Base-by-base conservation (phyloP, 2,797 vertebrate species). In the Tapirus indicus region DNA sequence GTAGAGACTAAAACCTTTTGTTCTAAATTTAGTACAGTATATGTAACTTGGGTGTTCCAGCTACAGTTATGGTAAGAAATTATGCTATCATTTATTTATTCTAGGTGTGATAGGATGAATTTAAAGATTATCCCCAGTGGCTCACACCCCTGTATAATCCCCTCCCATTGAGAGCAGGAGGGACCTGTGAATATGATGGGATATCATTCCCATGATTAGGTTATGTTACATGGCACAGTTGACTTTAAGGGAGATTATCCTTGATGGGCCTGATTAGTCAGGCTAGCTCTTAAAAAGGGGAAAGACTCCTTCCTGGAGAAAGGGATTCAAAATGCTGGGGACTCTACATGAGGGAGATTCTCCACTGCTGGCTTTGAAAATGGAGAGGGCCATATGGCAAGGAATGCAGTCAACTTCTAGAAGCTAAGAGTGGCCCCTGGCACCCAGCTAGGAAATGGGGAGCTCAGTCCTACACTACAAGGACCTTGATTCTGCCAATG, bases 21-120 rank as follows among this genome's bases (percentile, higher is more conserved):
- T 87, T 95, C 62, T 88, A 93, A 83, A 83, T 83, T 72, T 72
- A 79, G 56, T 52, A 68, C 32, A 78, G 13, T 72, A 88, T 54
- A 52, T 87, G 32, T 35, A 74, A 58, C 71, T 78, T 94, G 38
- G 52, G 58, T 82, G n/a, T 69, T 85, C 41, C 16, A 80, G 38
- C 38, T 66, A 94, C 27, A n/a, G 32, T 32, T 71, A 38, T 23
- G 38, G 62, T 83, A n/a, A 92, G 38, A 82, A 96, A 64, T 77
- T 95, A 68, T 64, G 17, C 13, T 87, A 88, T 27, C 58, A 62
- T 52, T 82, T 56, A 16, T 90, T 74, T 58, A 80, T 71, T 77
- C 47, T 77, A 69, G 14, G 35, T 83, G 6, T 88, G 20, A 64
- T 5, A 83, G 32, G 49, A 16, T 38, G 41, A 93, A 85, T 91